Conservation (phyloP, 2,888 invertebrate genomes). For the Limnephilus auricula region DNA sequence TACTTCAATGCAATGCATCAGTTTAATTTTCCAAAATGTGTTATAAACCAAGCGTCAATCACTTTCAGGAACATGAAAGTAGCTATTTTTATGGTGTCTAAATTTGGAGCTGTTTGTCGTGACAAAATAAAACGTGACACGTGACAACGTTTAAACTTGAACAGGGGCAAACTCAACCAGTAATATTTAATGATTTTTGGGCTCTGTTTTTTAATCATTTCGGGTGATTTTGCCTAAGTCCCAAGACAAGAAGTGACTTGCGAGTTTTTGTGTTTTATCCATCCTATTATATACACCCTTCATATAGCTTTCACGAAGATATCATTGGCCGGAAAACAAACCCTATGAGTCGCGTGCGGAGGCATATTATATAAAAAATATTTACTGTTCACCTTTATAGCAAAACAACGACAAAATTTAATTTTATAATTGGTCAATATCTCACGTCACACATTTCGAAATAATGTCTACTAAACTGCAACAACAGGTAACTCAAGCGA, state of each 20-base stretch:
- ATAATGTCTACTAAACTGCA: neutral
- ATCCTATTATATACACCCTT: neutral
- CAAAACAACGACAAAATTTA: neutral
- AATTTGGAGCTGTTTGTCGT: neutral
- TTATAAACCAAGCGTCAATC: neutral
- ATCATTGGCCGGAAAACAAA: neutral
- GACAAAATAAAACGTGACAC: neutral
- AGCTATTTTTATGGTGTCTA: neutral
- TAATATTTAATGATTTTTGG: no score
- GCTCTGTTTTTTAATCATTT: no score
- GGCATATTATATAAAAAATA: no score
- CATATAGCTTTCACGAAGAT: no score
- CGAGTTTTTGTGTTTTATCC: no score
- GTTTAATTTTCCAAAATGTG: neutral
- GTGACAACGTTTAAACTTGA: neutral
- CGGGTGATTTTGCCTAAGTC: neutral
- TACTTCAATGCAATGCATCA: neutral
- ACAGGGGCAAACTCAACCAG: neutral
- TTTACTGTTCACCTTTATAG: no score
- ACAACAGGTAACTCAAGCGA: neutral
- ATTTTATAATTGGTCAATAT: neutral
- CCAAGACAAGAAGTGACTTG: neutral
- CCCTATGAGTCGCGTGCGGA: neutral
- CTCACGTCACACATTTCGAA: neutral
- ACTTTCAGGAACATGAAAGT: neutral